Conservation (phyloP, 1,140 invertebrate genomes). For the Formica selysi region DNA sequence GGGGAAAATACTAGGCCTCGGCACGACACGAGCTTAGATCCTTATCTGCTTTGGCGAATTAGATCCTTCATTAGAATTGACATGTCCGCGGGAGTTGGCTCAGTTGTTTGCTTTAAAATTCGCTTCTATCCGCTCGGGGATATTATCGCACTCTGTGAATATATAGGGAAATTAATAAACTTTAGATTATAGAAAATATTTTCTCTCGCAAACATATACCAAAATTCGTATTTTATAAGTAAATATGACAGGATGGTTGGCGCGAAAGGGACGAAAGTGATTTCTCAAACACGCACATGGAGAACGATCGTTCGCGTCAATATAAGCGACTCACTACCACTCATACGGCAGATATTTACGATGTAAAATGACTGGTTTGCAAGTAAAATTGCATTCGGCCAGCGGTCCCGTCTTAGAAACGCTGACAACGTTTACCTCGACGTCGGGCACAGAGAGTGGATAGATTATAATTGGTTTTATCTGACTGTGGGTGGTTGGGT, state of each 20-base stretch:
- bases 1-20: constrained; percentile 27
- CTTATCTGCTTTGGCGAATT: constrained; percentile 49
- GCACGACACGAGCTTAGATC: constrained; percentile 56
- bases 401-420: constrained; percentile 32
- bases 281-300: constrained; percentile 59
- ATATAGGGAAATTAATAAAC: neutral
- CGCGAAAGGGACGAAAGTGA: constrained; percentile 54
- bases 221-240: neutral
- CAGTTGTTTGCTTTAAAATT: constrained; percentile 20
- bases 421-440: constrained; percentile 77
- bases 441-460: constrained; percentile 70
- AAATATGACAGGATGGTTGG: neutral
- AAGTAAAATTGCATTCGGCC: constrained; percentile 74
- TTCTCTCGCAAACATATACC: neutral
- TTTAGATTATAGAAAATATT: neutral
- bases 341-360: constrained; percentile 64
- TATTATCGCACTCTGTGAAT: neutral
- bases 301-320: constrained; percentile 53
- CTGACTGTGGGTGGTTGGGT: constrained; percentile 72
- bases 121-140: neutral
- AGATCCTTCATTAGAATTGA: constrained; percentile 63
- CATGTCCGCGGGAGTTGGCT: constrained; percentile 21
- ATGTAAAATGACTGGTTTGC: constrained; percentile 74
- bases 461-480: constrained; percentile 83
- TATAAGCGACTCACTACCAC: constrained; percentile 17